Evolutionary conservation across 2,113 vertebrate species (phyloP).

Genomic region (Anarrhichthys ocellatus): DNA sequence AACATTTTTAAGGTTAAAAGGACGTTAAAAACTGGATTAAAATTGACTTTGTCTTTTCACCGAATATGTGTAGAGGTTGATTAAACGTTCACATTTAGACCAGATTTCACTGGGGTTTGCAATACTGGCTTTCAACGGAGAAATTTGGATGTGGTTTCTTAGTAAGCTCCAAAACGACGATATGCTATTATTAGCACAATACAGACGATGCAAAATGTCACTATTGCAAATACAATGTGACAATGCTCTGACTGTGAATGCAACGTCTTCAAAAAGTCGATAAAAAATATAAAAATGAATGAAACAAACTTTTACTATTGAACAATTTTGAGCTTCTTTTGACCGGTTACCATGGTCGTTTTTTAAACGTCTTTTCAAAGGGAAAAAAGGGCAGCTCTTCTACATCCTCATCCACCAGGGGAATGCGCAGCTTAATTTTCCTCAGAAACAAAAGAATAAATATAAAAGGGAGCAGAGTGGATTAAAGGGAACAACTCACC

Average conservation of each 20-base stretch:
- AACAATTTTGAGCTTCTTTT: background rate
- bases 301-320: background rate
- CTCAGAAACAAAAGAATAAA: background rate
- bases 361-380: background rate
- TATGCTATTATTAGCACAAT: background rate
- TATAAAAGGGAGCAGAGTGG: background rate
- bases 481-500: constrained; percentile 62
- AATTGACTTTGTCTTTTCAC: background rate
- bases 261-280: background rate
- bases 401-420: constrained; percentile 27
- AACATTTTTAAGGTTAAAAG: background rate
- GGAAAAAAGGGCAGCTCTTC: background rate
- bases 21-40: background rate
- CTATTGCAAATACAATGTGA: background rate
- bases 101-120: background rate
- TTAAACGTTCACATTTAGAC: background rate
- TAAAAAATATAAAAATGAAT: background rate
- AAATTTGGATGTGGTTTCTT: background rate
- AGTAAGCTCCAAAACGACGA: background rate
- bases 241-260: background rate
- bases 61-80: background rate
- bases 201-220: background rate
- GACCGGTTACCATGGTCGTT: too few relatives aligned
- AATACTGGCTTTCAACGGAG: background rate
- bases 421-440: constrained; percentile 48